A percentile compares a stretch with the other conserved stretches of the same genome.
phyloP scores from a whole-genome alignment of 2,888 invertebrate species.

The Anorthoa munda region DNA sequence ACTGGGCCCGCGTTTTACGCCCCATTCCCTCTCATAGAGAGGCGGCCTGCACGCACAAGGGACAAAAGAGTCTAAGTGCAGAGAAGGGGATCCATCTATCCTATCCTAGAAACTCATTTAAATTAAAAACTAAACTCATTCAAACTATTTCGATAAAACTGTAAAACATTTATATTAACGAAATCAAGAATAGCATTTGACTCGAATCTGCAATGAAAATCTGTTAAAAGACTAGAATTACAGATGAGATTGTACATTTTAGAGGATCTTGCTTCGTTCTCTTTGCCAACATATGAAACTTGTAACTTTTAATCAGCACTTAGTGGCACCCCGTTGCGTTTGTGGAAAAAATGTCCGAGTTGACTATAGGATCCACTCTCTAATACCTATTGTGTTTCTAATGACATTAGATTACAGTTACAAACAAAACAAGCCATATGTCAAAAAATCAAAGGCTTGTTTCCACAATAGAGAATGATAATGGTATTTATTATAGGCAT shows the following conservation, averaged over 20 bases:
- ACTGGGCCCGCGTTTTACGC: too few relatives aligned
- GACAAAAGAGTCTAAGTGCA: too few relatives aligned
- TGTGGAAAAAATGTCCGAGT: slow-evolving; percentile 46
- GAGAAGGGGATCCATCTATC: too few relatives aligned
- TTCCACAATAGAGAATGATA: slow-evolving; percentile 3
- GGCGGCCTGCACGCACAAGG: too few relatives aligned
- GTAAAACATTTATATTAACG: slow-evolving; percentile 27
- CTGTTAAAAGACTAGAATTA: slow-evolving; percentile 45
- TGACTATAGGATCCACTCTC: slow-evolving; percentile 41
- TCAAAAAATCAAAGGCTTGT: slow-evolving; percentile 13
- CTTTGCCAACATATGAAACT: slow-evolving; percentile 82
- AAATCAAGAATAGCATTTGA: slow-evolving; percentile 16
- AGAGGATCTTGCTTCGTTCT: slow-evolving; percentile 62
- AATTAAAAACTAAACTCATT: too few relatives aligned
- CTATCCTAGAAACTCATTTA: slow-evolving; percentile 15
- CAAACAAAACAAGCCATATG: slow-evolving; percentile 31
- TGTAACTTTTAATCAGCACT: slow-evolving; percentile 86
- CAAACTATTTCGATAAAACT: slow-evolving; percentile 25
- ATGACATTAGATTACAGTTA: slow-evolving; percentile 18
- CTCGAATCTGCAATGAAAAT: slow-evolving; percentile 44
- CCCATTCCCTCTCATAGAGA: too few relatives aligned
- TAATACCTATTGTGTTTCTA: slow-evolving; percentile 31
- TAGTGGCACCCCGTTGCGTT: slow-evolving; percentile 74
- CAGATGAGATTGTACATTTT: slow-evolving; percentile 54
- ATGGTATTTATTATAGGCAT: slow-evolving; percentile 19